Conservation (phyloP, 2,797 vertebrate genomes). For the Phylloscopus collybita region DNA sequence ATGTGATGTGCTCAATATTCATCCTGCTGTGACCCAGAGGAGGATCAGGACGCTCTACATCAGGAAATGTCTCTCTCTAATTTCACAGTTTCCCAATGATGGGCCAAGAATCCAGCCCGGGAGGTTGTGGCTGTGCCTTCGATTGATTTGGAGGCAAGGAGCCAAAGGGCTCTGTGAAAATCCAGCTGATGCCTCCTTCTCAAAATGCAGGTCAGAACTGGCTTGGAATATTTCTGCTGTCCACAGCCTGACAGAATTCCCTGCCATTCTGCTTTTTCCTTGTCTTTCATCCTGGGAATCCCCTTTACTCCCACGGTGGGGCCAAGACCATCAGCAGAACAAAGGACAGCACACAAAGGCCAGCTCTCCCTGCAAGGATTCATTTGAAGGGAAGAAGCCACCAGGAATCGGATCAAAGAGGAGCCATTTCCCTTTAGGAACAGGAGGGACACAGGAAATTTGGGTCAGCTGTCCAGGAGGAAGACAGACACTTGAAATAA, state of each 20-base stretch:
- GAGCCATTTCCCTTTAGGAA: background rate
- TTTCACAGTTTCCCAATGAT: background rate
- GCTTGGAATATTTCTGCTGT: background rate
- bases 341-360: background rate
- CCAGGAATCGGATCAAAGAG: background rate
- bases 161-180: background rate
- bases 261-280: background rate
- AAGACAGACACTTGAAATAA: background rate
- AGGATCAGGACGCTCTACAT: slow-evolving; percentile 30
- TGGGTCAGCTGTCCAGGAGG: background rate
- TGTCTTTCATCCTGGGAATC: background rate
- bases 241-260: background rate
- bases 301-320: background rate
- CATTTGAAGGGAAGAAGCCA: background rate
- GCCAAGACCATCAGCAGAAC: background rate
- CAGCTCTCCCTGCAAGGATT: background rate
- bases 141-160: background rate
- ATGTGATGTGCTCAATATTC: slow-evolving; percentile 53
- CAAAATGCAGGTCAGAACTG: background rate
- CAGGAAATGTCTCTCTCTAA: slow-evolving; percentile 27
- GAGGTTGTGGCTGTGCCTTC: background rate
- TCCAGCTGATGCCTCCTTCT: background rate
- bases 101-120: background rate
- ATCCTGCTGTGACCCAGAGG: slow-evolving; percentile 55
- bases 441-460: background rate